phyloP scores from a whole-genome alignment of 2,113 vertebrate species.

The Syngnathoides biaculeatus region DNA sequence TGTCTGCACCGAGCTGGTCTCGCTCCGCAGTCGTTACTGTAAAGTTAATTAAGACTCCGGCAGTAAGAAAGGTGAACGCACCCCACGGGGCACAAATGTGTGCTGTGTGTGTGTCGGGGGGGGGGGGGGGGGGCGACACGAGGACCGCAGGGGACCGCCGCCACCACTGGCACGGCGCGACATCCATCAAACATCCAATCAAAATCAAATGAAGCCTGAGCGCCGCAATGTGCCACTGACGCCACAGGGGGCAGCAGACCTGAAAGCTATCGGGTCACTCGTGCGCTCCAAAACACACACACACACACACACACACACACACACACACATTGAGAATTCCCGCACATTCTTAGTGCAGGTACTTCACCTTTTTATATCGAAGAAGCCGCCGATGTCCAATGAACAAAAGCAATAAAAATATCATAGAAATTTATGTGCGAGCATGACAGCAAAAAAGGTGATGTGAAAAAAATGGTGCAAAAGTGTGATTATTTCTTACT shows the following conservation, averaged over 20 bases:
- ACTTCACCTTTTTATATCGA: no score
- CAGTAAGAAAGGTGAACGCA: constrained; percentile 16
- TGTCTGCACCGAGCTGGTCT: constrained; percentile 8
- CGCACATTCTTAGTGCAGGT: no score
- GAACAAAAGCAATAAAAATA: no score
- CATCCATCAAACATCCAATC: constrained; percentile 40
- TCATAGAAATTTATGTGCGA: no score
- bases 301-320: background rate
- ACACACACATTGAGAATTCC: background rate
- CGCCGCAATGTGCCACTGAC: constrained; percentile 26
- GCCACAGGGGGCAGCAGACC: constrained; percentile 24
- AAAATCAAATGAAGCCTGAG: constrained; percentile 45
- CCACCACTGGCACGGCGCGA: constrained; percentile 4
- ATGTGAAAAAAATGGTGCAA: no score
- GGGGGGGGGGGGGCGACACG: background rate
- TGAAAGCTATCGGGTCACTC: constrained; percentile 29
- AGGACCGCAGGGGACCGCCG: background rate
- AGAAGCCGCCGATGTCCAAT: no score
- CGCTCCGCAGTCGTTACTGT: constrained; percentile 3
- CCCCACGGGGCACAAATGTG: constrained; percentile 8
- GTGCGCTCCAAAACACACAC: background rate
- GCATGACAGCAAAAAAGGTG: no score
- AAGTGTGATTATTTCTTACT: no score
- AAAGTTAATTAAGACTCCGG: constrained; percentile 18
- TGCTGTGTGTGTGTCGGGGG: no score